Conservation (phyloP, 2,113 vertebrate species). For the Fregetta grallaria region DNA sequence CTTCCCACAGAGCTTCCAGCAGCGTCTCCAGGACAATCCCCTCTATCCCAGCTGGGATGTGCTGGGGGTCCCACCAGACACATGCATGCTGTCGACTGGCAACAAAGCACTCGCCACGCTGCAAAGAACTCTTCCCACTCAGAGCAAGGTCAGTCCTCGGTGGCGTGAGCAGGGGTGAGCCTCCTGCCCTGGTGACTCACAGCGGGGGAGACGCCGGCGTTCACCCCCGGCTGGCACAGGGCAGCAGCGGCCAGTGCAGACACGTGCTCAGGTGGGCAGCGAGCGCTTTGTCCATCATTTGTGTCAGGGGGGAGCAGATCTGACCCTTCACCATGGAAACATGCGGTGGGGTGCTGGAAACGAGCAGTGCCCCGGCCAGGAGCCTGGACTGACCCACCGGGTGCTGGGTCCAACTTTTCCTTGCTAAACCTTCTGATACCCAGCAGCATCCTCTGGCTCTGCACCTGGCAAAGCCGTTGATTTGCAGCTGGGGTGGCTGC, state of each 20-base stretch:
- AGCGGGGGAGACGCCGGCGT: fast-evolving
- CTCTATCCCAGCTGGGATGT: not conserved
- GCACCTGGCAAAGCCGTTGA: not conserved
- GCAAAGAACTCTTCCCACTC: not conserved
- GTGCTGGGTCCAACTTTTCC: not conserved
- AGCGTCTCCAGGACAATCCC: not conserved
- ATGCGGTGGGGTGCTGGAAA: not conserved
- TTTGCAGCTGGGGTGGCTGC: not conserved
- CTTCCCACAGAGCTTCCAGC: not conserved
- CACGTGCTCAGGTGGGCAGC: fast-evolving
- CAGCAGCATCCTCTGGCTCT: not conserved
- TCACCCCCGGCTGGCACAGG: not conserved
- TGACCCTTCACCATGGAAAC: not conserved
- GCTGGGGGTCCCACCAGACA: not conserved
- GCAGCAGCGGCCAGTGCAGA: not conserved
- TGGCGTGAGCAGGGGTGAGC: not conserved
- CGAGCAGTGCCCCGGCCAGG: not conserved
- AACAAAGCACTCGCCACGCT: fast-evolving
- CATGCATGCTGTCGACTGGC: fast-evolving
- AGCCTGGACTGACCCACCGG: not conserved
- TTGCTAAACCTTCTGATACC: not conserved
- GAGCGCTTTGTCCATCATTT: not conserved
- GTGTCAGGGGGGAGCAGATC: fast-evolving
- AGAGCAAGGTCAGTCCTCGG: not conserved
- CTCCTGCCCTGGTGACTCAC: not conserved